Base-by-base conservation (phyloP, 2,888 invertebrate species). In the Cetonia aurata region DNA sequence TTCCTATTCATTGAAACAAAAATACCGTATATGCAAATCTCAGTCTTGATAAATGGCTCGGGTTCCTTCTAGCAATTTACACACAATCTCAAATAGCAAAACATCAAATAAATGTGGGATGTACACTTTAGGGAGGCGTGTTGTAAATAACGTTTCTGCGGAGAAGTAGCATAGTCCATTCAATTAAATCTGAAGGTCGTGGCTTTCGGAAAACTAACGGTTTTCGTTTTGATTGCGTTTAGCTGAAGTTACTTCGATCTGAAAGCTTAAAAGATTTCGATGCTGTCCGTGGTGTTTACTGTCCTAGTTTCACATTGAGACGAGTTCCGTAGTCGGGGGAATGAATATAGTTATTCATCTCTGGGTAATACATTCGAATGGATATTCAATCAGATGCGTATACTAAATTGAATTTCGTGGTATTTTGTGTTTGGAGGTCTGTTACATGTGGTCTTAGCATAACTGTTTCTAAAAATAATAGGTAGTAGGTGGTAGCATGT, bases 1-100 rank as follows among this genome's bases (percentile, higher is more conserved):
- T 65, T 65, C 50, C 15, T 65, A 65, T 65, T 65, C 62, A 52
- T 65, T 37, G 50, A 65, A 50, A 37, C 50, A 65, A 65, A 65
- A 65, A 65, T 50, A 33, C 50, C 37, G 37, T 65, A n/a, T n/a
- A 50, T 50, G 62, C 62, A 50, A 52, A 65, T 65, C 50, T 25
- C 17, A 3, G 41, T 41, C 62, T 50, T 50, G 50, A 65, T 52
- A 50, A 65, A 65, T 33, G 15, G 37, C 19, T 37, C 17, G 62
- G 37, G 33, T n/a, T 60, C 50, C 13, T 65, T 65, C 50, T 8
- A 17, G 62, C 37, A 62, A 50, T 65, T 65, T 17, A 17, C 50
- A 65, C 37, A 50, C 37, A 65, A 37, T 50, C 37, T 37, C 17
- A 52, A 65, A 65, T 65, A 50, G 41, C 62, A 50, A 65, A 65